These are phyloP conservation scores for Euschistus heros DNA, from an alignment of 1,140 invertebrate genomes.

Conservation along the genomic window DNA sequence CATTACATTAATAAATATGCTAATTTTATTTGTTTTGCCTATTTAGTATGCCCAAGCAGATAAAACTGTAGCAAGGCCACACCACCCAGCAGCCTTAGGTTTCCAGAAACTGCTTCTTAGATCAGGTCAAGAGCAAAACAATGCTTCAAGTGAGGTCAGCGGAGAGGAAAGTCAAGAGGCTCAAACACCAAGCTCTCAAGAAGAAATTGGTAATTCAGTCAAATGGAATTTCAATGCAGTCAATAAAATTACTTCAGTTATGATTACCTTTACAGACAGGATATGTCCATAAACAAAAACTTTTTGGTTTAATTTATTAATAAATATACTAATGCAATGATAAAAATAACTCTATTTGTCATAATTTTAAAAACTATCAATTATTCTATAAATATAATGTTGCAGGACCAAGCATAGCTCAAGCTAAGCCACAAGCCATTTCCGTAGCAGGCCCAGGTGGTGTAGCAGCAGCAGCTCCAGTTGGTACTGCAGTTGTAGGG, in stretches of 20 bases:
- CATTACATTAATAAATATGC: too few relatives aligned
- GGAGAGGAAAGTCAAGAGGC: background rate
- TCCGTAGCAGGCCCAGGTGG: slow-evolving; percentile 40
- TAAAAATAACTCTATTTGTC: too few relatives aligned
- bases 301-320: too few relatives aligned
- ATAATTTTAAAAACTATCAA: too few relatives aligned
- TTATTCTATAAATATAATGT: background rate
- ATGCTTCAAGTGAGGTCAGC: slow-evolving; percentile 7
- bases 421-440: slow-evolving; percentile 38
- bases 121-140: slow-evolving; percentile 10
- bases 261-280: too few relatives aligned
- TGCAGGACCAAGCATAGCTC: slow-evolving; percentile 35
- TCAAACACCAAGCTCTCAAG: background rate
- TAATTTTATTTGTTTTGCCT: too few relatives aligned
- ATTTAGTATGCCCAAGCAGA: too few relatives aligned
- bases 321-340: too few relatives aligned
- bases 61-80: too few relatives aligned
- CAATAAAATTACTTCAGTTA: background rate
- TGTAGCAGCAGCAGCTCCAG: slow-evolving; percentile 37
- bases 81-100: too few relatives aligned
- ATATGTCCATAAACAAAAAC: too few relatives aligned
- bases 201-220: background rate
- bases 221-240: background rate
- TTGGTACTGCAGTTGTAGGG: slow-evolving; percentile 38
- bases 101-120: background rate